Evolutionary conservation across 2,113 vertebrate species (phyloP).

Genomic region (Ciconia stormi): DNA sequence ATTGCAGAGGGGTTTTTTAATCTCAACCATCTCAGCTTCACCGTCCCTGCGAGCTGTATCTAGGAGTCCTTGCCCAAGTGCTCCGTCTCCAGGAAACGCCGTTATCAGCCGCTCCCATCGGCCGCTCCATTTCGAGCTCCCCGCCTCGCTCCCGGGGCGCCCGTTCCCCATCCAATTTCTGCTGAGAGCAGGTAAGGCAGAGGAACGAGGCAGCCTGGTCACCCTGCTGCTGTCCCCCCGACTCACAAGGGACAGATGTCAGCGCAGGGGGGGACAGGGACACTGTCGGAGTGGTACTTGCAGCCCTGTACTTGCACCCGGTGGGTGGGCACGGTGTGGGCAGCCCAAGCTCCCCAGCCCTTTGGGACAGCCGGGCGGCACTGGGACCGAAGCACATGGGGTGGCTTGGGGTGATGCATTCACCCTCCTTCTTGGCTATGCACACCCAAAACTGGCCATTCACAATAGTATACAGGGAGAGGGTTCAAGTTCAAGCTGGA

Average conservation of each 20-base stretch:
- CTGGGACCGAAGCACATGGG: accelerated
- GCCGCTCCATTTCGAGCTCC: neutral
- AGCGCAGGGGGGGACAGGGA: accelerated
- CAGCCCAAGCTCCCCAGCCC: neutral
- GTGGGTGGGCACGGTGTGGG: accelerated
- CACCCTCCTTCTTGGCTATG: neutral
- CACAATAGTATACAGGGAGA: accelerated
- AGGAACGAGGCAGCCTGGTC: neutral
- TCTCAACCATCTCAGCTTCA: neutral
- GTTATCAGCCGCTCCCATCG: neutral
- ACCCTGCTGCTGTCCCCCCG: neutral
- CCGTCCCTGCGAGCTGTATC: accelerated
- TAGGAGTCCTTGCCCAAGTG: neutral
- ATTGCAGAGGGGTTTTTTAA: neutral
- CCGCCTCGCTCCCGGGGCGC: accelerated
- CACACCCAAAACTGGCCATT: neutral
- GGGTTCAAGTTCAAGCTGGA: neutral
- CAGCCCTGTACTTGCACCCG: accelerated
- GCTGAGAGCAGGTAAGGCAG: neutral
- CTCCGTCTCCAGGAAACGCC: neutral
- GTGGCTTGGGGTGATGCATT: accelerated
- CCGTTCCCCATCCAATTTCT: neutral
- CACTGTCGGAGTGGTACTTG: accelerated
- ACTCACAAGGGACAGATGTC: neutral
- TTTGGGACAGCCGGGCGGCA: neutral